phyloP scores from a whole-genome alignment of 2,113 vertebrate genomes.

The Nestor notabilis region DNA sequence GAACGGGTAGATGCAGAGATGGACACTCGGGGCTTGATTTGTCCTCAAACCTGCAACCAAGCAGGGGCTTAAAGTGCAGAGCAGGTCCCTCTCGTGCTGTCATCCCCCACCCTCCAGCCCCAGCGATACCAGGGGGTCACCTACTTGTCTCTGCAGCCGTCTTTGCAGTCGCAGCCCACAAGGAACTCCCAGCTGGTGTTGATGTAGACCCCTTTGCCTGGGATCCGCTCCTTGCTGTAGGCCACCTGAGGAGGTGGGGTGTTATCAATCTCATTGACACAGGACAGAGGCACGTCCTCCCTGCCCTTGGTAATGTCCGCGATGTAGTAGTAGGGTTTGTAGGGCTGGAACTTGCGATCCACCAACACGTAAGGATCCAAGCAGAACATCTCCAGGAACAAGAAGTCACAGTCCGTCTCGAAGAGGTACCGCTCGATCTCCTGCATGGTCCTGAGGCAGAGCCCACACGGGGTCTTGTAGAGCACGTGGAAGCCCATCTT shows the following conservation, averaged over 20 bases:
- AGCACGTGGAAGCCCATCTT: constrained; percentile 98
- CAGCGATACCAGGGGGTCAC: neutral
- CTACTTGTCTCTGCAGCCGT: constrained; percentile 95
- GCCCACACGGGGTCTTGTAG: constrained; percentile 94
- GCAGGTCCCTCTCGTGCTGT: accelerated
- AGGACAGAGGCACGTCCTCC: constrained; percentile 94
- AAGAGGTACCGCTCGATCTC: constrained; percentile 97
- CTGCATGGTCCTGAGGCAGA: constrained; percentile 90
- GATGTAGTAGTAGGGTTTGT: constrained; percentile 93
- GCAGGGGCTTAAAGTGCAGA: neutral
- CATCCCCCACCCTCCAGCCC: neutral
- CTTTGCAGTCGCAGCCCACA: constrained; percentile 94
- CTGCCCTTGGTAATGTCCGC: constrained; percentile 89
- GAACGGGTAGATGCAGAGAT: accelerated
- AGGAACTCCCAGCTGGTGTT: constrained; percentile 92
- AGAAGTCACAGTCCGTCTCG: constrained; percentile 89
- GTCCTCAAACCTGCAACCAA: accelerated
- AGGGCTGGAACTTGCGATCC: constrained; percentile 92
- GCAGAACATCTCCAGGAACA: constrained; percentile 98
- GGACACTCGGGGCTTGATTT: accelerated
- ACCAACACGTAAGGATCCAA: constrained; percentile 96
- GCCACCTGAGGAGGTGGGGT: constrained; percentile 90
- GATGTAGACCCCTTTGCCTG: constrained; percentile 93
- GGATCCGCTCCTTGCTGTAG: constrained; percentile 96
- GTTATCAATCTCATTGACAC: constrained; percentile 95